Evolutionary conservation across 1,140 invertebrate species (phyloP).

Genomic region (Drosophila setifemur): DNA sequence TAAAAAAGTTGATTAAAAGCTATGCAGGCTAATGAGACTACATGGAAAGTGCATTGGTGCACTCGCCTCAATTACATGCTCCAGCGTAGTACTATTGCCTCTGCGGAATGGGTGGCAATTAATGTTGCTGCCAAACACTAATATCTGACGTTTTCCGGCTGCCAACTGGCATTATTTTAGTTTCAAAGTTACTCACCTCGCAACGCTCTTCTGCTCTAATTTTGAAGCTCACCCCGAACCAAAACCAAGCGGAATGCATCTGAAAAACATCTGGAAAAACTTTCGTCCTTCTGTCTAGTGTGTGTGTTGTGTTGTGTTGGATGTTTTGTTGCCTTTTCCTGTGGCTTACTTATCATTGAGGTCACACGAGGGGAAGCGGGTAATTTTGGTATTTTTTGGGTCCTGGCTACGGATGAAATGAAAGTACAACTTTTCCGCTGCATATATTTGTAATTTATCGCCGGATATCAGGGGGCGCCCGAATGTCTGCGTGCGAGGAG

Average conservation of each 20-base stretch:
- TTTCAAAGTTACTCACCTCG: conserved; percentile 26
- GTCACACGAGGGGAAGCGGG: not conserved
- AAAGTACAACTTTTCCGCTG: conserved; percentile 40
- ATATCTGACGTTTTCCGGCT: conserved; percentile 8
- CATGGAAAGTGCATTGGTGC: conserved; percentile 1
- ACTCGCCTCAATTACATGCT: not conserved
- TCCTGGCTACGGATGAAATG: conserved; percentile 12
- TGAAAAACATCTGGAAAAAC: conserved; percentile 46
- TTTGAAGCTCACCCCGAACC: not conserved
- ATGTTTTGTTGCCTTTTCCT: conserved; percentile 9
- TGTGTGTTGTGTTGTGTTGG: conserved; percentile 6
- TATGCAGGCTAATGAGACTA: conserved; percentile 38
- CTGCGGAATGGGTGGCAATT: not conserved
- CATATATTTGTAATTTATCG: conserved; percentile 14
- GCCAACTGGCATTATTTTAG: conserved; percentile 25
- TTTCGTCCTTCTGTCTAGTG: conserved; percentile 19
- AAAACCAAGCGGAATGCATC: conserved; percentile 31
- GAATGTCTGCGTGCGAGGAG: conserved; percentile 1
- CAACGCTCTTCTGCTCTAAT: too few relatives aligned
- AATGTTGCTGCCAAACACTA: conserved; percentile 16
- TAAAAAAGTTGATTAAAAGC: conserved; percentile 67
- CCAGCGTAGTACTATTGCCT: not conserved
- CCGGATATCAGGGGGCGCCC: conserved; percentile 6
- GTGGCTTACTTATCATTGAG: conserved; percentile 50
- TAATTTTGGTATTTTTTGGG: conserved; percentile 17